Evolutionary conservation across 2,888 invertebrate genomes (phyloP), one percentile per base, ranked within the genome.

Genomic region (Drosophila mulleri): DNA sequence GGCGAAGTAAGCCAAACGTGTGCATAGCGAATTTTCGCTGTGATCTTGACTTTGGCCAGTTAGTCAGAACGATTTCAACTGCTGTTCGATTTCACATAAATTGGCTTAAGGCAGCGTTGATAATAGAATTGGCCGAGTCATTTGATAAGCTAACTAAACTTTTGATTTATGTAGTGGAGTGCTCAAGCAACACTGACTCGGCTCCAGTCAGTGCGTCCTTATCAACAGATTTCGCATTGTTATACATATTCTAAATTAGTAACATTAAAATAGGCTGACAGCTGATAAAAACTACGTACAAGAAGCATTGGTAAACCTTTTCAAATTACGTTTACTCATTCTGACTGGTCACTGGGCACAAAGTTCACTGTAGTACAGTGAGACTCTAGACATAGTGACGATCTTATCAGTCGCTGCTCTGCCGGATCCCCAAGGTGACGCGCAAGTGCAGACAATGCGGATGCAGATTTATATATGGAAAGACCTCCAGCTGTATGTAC

Each of bases 41-140:
- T 50, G 69, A 42, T 67, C 73, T 69, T 77, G 77, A 77, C 78
- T 77, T 77, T 77, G 78, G 16, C 45, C 67, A 8, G 16, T 62
- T 57, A 48, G 32, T 41, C 47, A 42, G 42, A 71, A 57, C 23
- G 35, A 8, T 23, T 47, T 44, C 11, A 23, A 12, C 42, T 8
- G 16, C 23, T 42, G 35, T 11, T 60, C 14, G 58, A 62, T 62
- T 73, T 62, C 62, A 62, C 58, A 61, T 44, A 44, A 39, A 63
- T 50, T 54, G 53, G 35, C 60, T 26, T 39, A 59, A 57, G 59
- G 66, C 66, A 26, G 48, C 14, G 29, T 26, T 47, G 67, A 67
- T 72, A 65, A 52, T 58, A 54, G 72, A 60, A 60, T 45, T 45
- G 6, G 14, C 32, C 52, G 20, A 58, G 53, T 60, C 66, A 76